phyloP scores from a whole-genome alignment of 1,140 invertebrate genomes.

The Metaphire vulgaris region DNA sequence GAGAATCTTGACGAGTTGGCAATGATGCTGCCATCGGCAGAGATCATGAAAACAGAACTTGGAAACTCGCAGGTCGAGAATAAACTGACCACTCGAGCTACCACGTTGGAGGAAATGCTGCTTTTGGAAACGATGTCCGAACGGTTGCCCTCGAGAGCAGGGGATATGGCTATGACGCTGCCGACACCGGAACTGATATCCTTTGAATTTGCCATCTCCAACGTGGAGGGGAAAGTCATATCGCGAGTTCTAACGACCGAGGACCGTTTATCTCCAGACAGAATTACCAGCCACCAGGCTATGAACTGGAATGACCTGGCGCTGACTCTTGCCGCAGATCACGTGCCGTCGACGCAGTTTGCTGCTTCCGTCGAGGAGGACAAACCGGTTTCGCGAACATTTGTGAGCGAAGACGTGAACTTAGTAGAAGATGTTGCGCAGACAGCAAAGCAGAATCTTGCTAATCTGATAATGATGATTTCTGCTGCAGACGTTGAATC shows the following conservation, averaged over 20 bases:
- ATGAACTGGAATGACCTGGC: background rate
- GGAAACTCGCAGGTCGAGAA: background rate
- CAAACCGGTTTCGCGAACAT: background rate
- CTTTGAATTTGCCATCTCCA: background rate
- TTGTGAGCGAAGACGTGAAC: background rate
- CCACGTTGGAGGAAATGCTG: slow-evolving; percentile 3
- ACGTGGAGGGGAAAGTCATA: background rate
- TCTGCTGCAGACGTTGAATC: background rate
- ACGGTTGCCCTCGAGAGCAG: background rate
- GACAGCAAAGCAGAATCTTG: background rate
- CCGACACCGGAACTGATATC: background rate
- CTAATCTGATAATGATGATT: background rate
- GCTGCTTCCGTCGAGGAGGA: background rate
- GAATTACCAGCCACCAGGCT: background rate
- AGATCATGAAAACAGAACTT: slow-evolving; percentile 2
- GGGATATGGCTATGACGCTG: background rate
- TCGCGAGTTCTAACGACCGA: background rate
- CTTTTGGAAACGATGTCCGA: background rate
- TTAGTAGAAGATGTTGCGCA: background rate
- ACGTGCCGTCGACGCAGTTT: background rate
- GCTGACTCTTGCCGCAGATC: background rate
- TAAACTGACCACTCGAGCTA: background rate
- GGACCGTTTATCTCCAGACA: background rate
- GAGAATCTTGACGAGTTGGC: slow-evolving; percentile 9
- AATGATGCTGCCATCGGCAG: slow-evolving; percentile 15